These are phyloP conservation scores for Prietella phreatophila DNA, from an alignment of 2,113 vertebrate species.

Conservation along the genomic window DNA sequence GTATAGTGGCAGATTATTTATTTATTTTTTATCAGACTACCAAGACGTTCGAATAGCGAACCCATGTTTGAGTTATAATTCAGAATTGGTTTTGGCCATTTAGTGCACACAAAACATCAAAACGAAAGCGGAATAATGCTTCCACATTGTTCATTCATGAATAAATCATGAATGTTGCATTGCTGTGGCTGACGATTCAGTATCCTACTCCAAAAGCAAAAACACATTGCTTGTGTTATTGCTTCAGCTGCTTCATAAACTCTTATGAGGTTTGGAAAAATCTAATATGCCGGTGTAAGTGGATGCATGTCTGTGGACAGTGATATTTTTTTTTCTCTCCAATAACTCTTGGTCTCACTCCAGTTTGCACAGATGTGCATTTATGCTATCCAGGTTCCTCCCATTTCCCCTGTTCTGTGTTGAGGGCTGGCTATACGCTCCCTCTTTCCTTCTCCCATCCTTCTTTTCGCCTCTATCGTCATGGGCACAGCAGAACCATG, in stretches of 20 bases:
- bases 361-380: neutral
- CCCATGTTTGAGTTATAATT: neutral
- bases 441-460: neutral
- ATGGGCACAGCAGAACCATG: neutral
- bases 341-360: constrained; percentile 22
- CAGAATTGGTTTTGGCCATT: neutral
- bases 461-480: neutral
- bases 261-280: neutral
- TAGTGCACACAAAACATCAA: neutral
- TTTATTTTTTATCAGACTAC: neutral
- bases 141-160: neutral
- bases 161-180: neutral
- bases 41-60: neutral
- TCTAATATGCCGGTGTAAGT: neutral
- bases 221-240: constrained; percentile 5
- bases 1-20: neutral
- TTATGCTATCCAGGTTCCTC: neutral
- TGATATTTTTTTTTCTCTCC: neutral
- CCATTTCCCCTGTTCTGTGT: neutral
- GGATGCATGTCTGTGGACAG: neutral
- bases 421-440: neutral
- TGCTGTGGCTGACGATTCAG: neutral
- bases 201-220: neutral
- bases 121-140: neutral
- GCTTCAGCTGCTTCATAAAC: constrained; percentile 7